Percentiles rank a stretch among this genome's conserved stretches.
Conservation (phyloP, 1,140 invertebrate species). For the Drosophila insularis region DNA sequence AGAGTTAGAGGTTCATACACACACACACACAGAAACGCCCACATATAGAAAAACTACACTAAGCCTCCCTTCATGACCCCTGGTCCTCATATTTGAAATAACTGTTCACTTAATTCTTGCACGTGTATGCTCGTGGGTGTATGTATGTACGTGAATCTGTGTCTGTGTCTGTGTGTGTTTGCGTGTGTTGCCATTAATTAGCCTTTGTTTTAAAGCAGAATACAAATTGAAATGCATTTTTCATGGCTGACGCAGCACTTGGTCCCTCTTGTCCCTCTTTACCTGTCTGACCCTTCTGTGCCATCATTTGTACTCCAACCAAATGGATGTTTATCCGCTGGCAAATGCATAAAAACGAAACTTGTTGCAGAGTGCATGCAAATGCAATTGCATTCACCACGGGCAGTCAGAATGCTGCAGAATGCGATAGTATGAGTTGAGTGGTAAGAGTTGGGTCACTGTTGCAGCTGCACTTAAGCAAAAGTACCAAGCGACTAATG, state of each 20-base stretch:
- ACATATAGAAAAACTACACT: too few species aligned
- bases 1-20: too few species aligned
- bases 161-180: neutral
- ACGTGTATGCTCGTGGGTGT: neutral
- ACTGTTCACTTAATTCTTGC: neutral
- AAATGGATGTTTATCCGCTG: constrained; percentile 62
- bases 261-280: neutral
- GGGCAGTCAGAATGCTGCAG: neutral
- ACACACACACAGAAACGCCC: too few species aligned
- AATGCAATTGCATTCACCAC: constrained; percentile 34
- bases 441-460: constrained; percentile 14
- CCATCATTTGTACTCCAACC: neutral
- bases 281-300: neutral
- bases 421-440: neutral
- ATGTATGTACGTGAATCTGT: too few species aligned
- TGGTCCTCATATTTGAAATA: neutral
- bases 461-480: constrained; percentile 46
- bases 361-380: constrained; percentile 39
- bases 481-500: constrained; percentile 14
- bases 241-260: constrained; percentile 37
- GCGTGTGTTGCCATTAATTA: constrained; percentile 61
- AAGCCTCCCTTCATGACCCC: neutral
- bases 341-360: constrained; percentile 64
- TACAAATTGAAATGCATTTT: constrained; percentile 76
- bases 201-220: constrained; percentile 59